Conservation (phyloP, 2,113 vertebrate species). For the Crotalus tigris region DNA sequence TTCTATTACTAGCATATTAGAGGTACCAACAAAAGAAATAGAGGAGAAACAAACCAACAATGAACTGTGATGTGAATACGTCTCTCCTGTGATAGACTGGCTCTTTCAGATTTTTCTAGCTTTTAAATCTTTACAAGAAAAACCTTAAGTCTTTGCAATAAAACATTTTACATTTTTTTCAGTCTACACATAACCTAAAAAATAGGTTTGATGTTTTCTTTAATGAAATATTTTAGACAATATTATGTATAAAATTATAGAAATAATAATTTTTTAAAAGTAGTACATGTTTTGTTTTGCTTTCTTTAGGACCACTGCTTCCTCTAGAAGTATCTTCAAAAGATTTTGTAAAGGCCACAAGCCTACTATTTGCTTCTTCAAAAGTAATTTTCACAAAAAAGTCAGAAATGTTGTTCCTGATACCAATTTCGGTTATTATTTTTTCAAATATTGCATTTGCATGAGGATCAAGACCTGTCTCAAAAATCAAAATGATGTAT, state of each 20-base stretch:
- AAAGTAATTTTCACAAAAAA: slow-evolving; percentile 89
- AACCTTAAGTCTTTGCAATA: neutral
- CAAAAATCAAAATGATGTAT: slow-evolving; percentile 94
- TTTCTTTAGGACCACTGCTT: slow-evolving; percentile 72
- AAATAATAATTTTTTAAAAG: slow-evolving; percentile 12
- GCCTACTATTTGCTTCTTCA: slow-evolving; percentile 89
- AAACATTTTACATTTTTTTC: slow-evolving; percentile 7
- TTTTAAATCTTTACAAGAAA: neutral
- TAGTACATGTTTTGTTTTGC: slow-evolving; percentile 75
- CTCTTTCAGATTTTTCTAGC: neutral
- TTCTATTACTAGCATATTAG: neutral
- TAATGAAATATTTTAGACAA: neutral
- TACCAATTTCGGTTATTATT: slow-evolving; percentile 84
- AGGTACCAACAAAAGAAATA: neutral
- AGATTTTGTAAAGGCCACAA: slow-evolving; percentile 90
- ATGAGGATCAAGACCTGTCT: slow-evolving; percentile 81
- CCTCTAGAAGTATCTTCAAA: slow-evolving; percentile 77
- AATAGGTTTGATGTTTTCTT: neutral
- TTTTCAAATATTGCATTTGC: slow-evolving; percentile 88
- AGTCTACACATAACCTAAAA: neutral
- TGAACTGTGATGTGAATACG: neutral
- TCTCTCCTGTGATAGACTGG: neutral
- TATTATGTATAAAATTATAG: neutral
- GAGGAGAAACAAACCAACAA: neutral
- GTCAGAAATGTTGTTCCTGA: slow-evolving; percentile 77